phyloP scores from a whole-genome alignment of 2,888 invertebrate species.

The Eristalinus sepulchralis region DNA sequence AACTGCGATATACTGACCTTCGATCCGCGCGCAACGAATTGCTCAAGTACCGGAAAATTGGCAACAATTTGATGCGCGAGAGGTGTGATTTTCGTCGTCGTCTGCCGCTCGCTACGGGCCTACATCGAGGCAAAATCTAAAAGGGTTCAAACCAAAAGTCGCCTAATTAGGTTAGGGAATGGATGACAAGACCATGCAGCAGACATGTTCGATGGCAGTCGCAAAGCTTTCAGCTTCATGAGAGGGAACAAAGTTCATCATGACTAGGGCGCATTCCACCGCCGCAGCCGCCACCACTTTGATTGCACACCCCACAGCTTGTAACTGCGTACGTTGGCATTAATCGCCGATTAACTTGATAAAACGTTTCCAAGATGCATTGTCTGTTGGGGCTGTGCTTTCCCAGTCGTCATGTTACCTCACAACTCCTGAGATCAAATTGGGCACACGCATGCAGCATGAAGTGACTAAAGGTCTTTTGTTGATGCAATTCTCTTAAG shows the following conservation, averaged over 20 bases:
- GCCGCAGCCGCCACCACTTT: background rate
- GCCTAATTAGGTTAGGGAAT: background rate
- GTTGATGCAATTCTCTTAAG: background rate
- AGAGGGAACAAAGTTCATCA: background rate
- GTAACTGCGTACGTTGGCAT: background rate
- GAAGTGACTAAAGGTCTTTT: background rate
- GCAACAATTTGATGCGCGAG: background rate
- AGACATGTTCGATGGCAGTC: background rate
- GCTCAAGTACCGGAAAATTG: conserved; percentile 22
- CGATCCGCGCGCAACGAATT: background rate
- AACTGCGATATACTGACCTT: no score
- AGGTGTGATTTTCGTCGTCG: background rate
- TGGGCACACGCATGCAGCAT: background rate
- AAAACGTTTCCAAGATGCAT: conserved; percentile 19
- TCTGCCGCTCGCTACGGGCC: no score
- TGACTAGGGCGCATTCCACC: background rate
- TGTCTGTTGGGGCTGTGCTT: conserved; percentile 7
- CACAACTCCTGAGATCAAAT: background rate
- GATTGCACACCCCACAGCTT: background rate
- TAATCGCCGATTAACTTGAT: conserved; percentile 6
- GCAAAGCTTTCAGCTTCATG: background rate
- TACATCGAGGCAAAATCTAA: no score
- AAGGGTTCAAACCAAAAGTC: background rate
- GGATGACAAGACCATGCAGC: background rate
- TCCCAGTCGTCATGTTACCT: conserved; percentile 1